phyloP scores from a whole-genome alignment of 2,888 invertebrate genomes.

The Tinea semifulvella region DNA sequence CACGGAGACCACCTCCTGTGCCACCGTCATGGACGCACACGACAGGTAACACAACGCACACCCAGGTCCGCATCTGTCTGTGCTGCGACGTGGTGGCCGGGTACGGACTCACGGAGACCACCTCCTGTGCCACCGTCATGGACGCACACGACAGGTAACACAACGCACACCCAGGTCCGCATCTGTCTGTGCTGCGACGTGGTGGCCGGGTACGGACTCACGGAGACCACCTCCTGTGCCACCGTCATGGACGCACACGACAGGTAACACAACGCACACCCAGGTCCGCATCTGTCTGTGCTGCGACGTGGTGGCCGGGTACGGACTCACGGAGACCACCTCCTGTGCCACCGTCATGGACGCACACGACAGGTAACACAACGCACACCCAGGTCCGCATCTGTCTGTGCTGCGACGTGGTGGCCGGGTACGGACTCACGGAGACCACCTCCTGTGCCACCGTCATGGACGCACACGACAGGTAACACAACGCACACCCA shows the following conservation, averaged over 20 bases:
- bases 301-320: conserved; percentile 90
- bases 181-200: conserved; percentile 91
- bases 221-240: conserved; percentile 96
- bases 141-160: conserved; percentile 68
- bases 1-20: conserved; percentile 96
- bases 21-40: conserved; percentile 79
- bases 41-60: conserved; percentile 85
- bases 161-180: conserved; percentile 86
- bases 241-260: conserved; percentile 81
- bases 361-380: conserved; percentile 62
- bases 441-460: conserved; percentile 96
- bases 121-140: conserved; percentile 91
- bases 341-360: conserved; percentile 92
- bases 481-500: conserved; percentile 89
- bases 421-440: conserved; percentile 96
- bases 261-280: conserved; percentile 81
- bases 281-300: conserved; percentile 86
- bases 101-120: conserved; percentile 97
- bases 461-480: conserved; percentile 77
- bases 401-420: conserved; percentile 89
- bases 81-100: conserved; percentile 92
- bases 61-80: conserved; percentile 83
- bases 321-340: conserved; percentile 97
- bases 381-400: conserved; percentile 87
- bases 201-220: conserved; percentile 95